Evolutionary conservation across 2,113 vertebrate species (phyloP).

Genomic region (Galeopterus variegatus): DNA sequence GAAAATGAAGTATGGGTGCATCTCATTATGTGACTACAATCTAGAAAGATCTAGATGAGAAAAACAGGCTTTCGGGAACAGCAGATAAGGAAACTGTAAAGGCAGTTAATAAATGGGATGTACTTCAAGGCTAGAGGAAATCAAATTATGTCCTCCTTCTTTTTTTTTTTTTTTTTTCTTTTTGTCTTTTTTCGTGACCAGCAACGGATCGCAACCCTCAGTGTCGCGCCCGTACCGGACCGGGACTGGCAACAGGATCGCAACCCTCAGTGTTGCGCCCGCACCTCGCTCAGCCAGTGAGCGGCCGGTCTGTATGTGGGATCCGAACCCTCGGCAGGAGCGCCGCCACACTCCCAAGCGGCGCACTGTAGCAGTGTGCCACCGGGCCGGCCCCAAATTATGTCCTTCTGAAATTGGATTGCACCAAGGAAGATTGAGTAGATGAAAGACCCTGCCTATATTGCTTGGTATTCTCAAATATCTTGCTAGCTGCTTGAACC

Average conservation of each 20-base stretch:
- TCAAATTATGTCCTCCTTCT: not conserved
- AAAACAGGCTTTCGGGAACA: constrained; percentile 42
- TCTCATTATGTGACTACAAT: constrained; percentile 28
- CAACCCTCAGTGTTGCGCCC: no score
- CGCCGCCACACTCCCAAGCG: no score
- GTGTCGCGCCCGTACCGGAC: no score
- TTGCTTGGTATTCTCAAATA: not conserved
- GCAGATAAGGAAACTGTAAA: not conserved
- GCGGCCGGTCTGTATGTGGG: no score
- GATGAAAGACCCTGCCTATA: not conserved
- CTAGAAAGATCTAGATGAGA: constrained; percentile 38
- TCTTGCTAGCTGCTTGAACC: not conserved
- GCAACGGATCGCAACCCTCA: no score
- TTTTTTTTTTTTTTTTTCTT: no score
- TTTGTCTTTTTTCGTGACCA: no score
- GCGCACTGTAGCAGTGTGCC: no score
- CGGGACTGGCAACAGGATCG: no score
- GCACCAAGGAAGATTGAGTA: not conserved
- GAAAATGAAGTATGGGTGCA: not conserved
- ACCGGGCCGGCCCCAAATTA: no score
- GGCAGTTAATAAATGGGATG: not conserved
- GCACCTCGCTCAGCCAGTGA: no score
- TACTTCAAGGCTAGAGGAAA: not conserved
- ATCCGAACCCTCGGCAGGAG: no score
- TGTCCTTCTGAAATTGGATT: not conserved